These are phyloP conservation scores for Crax fasciolata DNA, from an alignment of 2,797 vertebrate genomes.

Conservation along the genomic window DNA sequence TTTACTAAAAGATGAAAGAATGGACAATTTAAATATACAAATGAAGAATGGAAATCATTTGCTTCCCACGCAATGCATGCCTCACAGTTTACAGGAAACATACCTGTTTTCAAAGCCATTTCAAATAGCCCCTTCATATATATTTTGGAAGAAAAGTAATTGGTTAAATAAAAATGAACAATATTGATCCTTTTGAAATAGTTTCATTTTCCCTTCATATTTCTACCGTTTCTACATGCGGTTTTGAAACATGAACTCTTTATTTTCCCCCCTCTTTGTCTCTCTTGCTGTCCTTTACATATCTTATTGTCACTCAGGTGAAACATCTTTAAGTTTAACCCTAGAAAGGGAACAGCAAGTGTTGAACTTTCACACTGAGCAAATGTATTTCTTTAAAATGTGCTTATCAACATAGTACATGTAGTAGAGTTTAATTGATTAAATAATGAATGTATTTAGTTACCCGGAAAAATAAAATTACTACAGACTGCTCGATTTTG, in stretches of 20 bases:
- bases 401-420: not conserved
- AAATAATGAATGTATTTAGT: not conserved
- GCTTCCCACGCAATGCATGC: not conserved
- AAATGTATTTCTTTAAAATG: not conserved
- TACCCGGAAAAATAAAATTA: not conserved
- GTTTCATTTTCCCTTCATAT: not conserved
- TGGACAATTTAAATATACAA: not conserved
- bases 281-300: not conserved
- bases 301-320: not conserved
- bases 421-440: not conserved
- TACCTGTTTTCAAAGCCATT: not conserved
- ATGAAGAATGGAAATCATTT: not conserved
- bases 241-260: not conserved
- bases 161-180: slow-evolving; percentile 8
- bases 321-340: slow-evolving; percentile 10
- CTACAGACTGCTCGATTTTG: not conserved
- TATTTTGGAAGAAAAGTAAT: not conserved
- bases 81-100: not conserved
- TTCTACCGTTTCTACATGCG: not conserved
- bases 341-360: not conserved
- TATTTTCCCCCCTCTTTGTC: accelerated
- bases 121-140: not conserved
- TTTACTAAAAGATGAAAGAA: not conserved
- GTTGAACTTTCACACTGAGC: not conserved
- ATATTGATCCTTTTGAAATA: not conserved